phyloP scores from a whole-genome alignment of 2,113 vertebrate genomes.

The Myotis yumanensis region DNA sequence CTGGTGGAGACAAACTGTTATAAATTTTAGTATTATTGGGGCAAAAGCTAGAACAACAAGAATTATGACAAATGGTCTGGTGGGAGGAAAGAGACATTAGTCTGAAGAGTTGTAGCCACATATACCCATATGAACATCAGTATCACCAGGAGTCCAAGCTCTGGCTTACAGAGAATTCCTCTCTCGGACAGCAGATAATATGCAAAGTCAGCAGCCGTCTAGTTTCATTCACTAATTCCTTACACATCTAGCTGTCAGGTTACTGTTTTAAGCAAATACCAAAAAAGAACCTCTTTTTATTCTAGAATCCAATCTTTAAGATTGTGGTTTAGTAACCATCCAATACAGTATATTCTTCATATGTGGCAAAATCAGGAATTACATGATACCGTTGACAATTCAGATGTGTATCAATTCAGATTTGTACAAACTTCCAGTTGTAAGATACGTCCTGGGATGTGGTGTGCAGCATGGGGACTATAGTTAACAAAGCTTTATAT shows the following conservation, averaged over 20 bases:
- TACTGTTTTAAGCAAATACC: constrained; percentile 58
- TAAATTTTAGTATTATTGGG: too few relatives aligned
- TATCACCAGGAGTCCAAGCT: neutral
- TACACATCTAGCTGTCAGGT: constrained; percentile 44
- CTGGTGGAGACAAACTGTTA: too few relatives aligned
- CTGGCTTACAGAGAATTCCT: constrained; percentile 43
- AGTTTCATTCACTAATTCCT: constrained; percentile 61
- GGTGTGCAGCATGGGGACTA: neutral
- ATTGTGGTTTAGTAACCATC: neutral
- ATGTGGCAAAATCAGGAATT: constrained; percentile 27
- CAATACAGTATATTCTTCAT: neutral
- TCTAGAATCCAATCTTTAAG: constrained; percentile 25
- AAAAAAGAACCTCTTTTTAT: constrained; percentile 37
- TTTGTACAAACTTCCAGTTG: neutral
- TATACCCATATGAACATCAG: neutral
- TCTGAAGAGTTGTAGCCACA: too few relatives aligned
- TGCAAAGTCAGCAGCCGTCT: constrained; percentile 13
- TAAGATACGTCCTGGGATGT: neutral
- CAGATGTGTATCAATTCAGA: neutral
- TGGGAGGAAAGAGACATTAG: too few relatives aligned
- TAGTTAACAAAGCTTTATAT: neutral
- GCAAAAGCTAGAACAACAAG: too few relatives aligned
- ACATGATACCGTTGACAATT: neutral
- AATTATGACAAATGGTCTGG: too few relatives aligned
- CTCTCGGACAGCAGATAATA: constrained; percentile 57